Evolutionary conservation across 2,797 vertebrate genomes (phyloP).

Genomic region (Alectoris magna): DNA sequence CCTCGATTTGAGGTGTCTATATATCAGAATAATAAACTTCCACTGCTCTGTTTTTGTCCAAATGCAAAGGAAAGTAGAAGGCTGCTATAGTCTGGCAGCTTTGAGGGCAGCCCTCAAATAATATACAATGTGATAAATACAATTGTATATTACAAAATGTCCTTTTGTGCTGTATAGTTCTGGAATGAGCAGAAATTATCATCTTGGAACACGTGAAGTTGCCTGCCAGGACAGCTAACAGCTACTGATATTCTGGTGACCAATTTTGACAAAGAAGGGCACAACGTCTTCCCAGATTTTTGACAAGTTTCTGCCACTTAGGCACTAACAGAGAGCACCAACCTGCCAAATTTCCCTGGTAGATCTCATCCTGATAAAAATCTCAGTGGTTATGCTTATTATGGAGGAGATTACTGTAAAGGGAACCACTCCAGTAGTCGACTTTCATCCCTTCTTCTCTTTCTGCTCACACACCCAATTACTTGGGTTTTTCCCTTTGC

Average conservation of each 20-base stretch:
- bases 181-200: background rate
- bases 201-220: background rate
- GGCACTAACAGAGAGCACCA: background rate
- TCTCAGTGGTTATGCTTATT: slow-evolving; percentile 15
- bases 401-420: slow-evolving; percentile 11
- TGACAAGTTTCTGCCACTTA: background rate
- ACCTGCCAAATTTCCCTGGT: background rate
- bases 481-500: background rate
- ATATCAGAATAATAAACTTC: background rate
- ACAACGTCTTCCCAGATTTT: background rate
- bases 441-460: slow-evolving; percentile 22
- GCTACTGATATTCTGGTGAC: background rate
- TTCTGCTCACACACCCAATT: slow-evolving; percentile 19
- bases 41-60: background rate
- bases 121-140: background rate
- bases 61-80: background rate
- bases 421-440: slow-evolving; percentile 8
- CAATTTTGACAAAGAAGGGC: background rate
- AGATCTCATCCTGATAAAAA: slow-evolving; percentile 22
- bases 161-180: background rate
- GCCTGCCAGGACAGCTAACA: background rate
- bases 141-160: background rate
- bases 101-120: background rate
- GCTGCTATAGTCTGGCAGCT: background rate
- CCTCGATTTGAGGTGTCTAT: background rate